Base-by-base conservation (phyloP, 1,140 invertebrate genomes). In the Rhopalosiphum maidis region DNA sequence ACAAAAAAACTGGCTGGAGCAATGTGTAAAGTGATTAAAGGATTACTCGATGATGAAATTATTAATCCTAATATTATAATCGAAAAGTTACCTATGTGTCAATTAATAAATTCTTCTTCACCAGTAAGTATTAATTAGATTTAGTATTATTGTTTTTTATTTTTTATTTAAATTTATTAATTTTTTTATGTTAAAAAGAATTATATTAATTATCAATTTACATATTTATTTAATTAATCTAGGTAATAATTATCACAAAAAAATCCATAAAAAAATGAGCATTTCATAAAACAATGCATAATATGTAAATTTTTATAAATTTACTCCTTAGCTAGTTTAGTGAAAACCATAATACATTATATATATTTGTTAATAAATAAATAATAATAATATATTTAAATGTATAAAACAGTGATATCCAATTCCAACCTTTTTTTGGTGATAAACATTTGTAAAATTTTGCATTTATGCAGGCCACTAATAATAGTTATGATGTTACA, bases 31-130 rank as follows among this genome's bases (percentile, higher is more conserved):
- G 37, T 93, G 15, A 85, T 93, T 41, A 93, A 41, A 86, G 22
- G 15, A 55, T 85, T 93, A 54, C 82, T 93, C 22, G 91, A 93
- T 51, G 82, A 85, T 85, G 23, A 55, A 86, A 93, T 86, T 51
- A 41, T 93, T 41, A 54, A 93, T 41, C 25, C 91, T 55, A 93
- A 25, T 22, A 85, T 60, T 54, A 83, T 93, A n/a, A 18, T 86
- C 0, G 91, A 93, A 86, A 93, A 85, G 55, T n/a, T 86, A 86
- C 91, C 91, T 21, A 41, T 93, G 41, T 43, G 30, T 93, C 82
- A 25, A 37, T 54, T 93, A 9, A 54, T 93, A 6, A 41, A 86
- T 41, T 43, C 86, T 86, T 86, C n/a, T 83, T 37, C 46, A 85
- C 21, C 91, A 15, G 91, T 93, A 86, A 93, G 91, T 93, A 43